Evolutionary conservation across 1,140 invertebrate genomes (phyloP).

Genomic region (Phortica variegata): DNA sequence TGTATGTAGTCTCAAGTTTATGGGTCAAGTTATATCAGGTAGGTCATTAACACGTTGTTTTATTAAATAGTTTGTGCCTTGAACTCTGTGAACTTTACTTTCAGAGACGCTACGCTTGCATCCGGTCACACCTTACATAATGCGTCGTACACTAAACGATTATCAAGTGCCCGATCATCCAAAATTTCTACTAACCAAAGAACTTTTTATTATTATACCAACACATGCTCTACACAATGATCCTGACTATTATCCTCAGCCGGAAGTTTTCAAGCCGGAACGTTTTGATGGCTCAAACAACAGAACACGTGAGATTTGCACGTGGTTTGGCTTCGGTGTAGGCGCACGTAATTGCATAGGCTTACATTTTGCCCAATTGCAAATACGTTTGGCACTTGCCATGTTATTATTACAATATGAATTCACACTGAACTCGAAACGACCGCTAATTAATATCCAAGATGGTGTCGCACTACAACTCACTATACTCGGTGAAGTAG

Average conservation of each 20-base stretch:
- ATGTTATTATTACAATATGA: slow-evolving; percentile 48
- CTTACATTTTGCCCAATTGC: slow-evolving; percentile 65
- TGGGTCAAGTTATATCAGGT: slow-evolving; percentile 61
- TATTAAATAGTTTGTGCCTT: no score
- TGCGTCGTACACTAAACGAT: slow-evolving; percentile 50
- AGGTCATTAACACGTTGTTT: slow-evolving; percentile 6
- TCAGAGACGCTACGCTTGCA: slow-evolving; percentile 63
- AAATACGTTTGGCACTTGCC: slow-evolving; percentile 62
- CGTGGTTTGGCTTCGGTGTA: slow-evolving; percentile 65
- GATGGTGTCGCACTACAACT: slow-evolving; percentile 43
- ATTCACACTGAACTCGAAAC: slow-evolving; percentile 36
- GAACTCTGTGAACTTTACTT: no score
- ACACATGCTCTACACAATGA: slow-evolving; percentile 56
- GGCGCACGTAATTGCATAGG: slow-evolving; percentile 58
- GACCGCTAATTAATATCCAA: slow-evolving; percentile 33
- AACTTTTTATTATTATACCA: slow-evolving; percentile 51
- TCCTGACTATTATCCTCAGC: slow-evolving; percentile 62
- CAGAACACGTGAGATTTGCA: slow-evolving; percentile 53
- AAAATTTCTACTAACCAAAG: slow-evolving; percentile 51
- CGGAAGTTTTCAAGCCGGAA: slow-evolving; percentile 68
- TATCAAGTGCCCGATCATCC: slow-evolving; percentile 57
- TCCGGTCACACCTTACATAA: slow-evolving; percentile 58
- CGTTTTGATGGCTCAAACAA: slow-evolving; percentile 63
- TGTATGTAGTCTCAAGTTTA: slow-evolving; percentile 62
- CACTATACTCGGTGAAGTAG: slow-evolving; percentile 36